Conservation (phyloP, 2,888 invertebrate species). For the Conops quadrifasciatus region DNA sequence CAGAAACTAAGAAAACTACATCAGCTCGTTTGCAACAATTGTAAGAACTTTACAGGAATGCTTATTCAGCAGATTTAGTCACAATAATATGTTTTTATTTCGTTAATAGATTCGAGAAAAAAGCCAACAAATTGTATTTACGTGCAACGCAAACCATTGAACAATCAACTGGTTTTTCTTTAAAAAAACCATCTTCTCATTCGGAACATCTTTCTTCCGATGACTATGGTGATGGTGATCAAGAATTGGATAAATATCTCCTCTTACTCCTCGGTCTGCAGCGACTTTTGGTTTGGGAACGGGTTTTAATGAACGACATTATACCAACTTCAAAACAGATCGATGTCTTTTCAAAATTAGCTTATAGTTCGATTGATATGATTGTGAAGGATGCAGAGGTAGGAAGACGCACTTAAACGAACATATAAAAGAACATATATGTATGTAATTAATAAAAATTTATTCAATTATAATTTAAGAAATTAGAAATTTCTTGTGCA, state of each 20-base stretch:
- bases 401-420: conserved; percentile 35
- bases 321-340: conserved; percentile 83
- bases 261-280: conserved; percentile 83
- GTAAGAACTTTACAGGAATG: conserved; percentile 60
- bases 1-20: conserved; percentile 81
- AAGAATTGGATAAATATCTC: conserved; percentile 85
- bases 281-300: conserved; percentile 87
- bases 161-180: conserved; percentile 81
- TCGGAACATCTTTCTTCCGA: conserved; percentile 62
- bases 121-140: conserved; percentile 83
- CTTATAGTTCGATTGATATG: conserved; percentile 83
- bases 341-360: conserved; percentile 83
- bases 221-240: conserved; percentile 71
- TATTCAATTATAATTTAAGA: too few species aligned
- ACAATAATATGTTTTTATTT: background rate
- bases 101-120: conserved; percentile 74
- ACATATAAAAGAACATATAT: too few species aligned
- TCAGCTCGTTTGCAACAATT: conserved; percentile 85
- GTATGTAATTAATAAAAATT: too few species aligned
- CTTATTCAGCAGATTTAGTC: background rate
- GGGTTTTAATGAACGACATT: conserved; percentile 82
- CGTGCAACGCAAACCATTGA: conserved; percentile 85
- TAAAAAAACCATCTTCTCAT: conserved; percentile 68
- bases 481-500: too few species aligned
- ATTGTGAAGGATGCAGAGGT: conserved; percentile 89